Evolutionary conservation across 2,113 vertebrate species (phyloP).

Genomic region (Etia nguti): DNA sequence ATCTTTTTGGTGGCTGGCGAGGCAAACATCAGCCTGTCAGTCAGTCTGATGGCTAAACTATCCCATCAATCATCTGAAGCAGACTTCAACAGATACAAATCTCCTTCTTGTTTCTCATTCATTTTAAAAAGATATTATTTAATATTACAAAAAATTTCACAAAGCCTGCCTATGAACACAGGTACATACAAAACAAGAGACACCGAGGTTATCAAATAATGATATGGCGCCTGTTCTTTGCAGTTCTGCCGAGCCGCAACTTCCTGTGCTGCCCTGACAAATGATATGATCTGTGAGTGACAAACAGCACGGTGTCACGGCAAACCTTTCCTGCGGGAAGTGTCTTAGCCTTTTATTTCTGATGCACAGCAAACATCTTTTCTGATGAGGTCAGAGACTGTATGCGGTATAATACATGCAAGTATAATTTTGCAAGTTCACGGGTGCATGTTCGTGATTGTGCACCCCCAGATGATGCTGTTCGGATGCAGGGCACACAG

Average conservation of each 20-base stretch:
- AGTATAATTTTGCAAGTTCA: background rate
- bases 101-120: background rate
- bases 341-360: background rate
- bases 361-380: background rate
- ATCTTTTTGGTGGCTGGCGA: background rate
- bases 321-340: background rate
- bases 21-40: background rate
- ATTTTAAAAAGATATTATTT: background rate
- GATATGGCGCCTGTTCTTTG: background rate
- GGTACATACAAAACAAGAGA: background rate
- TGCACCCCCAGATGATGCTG: constrained; percentile 15
- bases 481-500: constrained; percentile 48
- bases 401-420: background rate
- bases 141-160: background rate
- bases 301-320: background rate
- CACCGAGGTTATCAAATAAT: background rate
- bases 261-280: constrained; percentile 12
- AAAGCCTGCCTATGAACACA: background rate
- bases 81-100: background rate
- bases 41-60: background rate
- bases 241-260: background rate
- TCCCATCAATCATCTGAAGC: background rate
- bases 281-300: background rate
- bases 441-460: background rate
- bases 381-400: constrained; percentile 17